Percentiles rank a stretch among this genome's conserved stretches.
These are phyloP conservation scores for Gobius niger DNA, from an alignment of 2,113 vertebrate genomes.

Conservation along the genomic window DNA sequence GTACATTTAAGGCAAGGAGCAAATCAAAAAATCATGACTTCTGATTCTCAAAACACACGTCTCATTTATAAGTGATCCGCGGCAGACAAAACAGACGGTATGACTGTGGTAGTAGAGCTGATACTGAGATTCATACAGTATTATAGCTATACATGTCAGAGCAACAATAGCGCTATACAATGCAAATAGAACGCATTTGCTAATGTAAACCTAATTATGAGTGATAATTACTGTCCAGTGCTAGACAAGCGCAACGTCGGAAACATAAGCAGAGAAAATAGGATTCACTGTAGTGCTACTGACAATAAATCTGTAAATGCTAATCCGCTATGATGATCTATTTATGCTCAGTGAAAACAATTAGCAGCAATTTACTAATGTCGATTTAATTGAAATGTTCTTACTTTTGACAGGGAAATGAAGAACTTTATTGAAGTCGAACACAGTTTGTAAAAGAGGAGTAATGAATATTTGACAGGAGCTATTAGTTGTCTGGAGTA, in stretches of 20 bases:
- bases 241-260: neutral
- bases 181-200: neutral
- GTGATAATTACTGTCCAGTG: neutral
- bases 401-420: neutral
- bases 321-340: neutral
- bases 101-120: neutral
- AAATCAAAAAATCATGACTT: conserved; percentile 41
- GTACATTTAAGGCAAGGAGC: conserved; percentile 1
- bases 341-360: neutral
- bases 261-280: neutral
- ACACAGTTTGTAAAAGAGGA: no score
- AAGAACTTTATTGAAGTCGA: no score
- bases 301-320: neutral
- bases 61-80: conserved; percentile 42
- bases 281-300: neutral
- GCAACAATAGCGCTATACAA: neutral
- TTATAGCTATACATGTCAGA: neutral
- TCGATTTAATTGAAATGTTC: neutral
- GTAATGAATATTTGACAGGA: no score
- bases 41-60: conserved; percentile 31
- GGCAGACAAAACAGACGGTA: conserved; percentile 23
- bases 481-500: no score
- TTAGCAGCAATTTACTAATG: neutral
- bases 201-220: neutral
- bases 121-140: neutral